Percentiles rank a stretch among this genome's conserved stretches.
Evolutionary conservation across 2,113 vertebrate species (phyloP).

Genomic region (Saguinus midas): DNA sequence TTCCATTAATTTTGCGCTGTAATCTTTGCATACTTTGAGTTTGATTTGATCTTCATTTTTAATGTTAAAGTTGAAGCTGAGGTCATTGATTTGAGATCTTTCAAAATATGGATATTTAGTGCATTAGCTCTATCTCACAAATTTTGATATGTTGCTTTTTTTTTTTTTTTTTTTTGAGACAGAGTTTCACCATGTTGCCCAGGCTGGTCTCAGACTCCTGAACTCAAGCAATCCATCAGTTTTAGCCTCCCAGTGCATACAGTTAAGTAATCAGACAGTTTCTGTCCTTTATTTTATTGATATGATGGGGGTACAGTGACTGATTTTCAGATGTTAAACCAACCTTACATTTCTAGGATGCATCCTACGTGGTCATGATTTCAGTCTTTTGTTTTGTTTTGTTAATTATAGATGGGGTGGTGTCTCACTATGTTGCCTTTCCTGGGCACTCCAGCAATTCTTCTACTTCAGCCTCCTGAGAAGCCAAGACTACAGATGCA

Average conservation of each 20-base stretch:
- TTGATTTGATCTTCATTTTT: background rate
- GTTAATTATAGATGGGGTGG: no score
- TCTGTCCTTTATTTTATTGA: background rate
- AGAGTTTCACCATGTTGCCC: no score
- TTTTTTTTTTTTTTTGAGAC: no score
- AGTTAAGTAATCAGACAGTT: background rate
- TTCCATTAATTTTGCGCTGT: background rate
- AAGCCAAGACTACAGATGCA: no score
- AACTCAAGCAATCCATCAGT: no score
- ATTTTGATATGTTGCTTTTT: background rate
- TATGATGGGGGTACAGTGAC: background rate
- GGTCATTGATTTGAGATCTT: background rate
- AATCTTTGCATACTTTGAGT: background rate
- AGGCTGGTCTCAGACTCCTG: no score
- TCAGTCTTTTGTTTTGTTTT: no score
- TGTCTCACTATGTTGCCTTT: no score
- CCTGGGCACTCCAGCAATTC: no score
- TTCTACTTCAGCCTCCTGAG: no score
- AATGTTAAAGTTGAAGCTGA: background rate
- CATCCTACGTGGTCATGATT: background rate
- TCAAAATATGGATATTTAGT: background rate
- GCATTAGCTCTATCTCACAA: background rate
- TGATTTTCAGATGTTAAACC: background rate
- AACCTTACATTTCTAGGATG: background rate
- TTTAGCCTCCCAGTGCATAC: no score